Evolutionary conservation across 2,888 invertebrate species (phyloP).

Genomic region (Callinectes sapidus): DNA sequence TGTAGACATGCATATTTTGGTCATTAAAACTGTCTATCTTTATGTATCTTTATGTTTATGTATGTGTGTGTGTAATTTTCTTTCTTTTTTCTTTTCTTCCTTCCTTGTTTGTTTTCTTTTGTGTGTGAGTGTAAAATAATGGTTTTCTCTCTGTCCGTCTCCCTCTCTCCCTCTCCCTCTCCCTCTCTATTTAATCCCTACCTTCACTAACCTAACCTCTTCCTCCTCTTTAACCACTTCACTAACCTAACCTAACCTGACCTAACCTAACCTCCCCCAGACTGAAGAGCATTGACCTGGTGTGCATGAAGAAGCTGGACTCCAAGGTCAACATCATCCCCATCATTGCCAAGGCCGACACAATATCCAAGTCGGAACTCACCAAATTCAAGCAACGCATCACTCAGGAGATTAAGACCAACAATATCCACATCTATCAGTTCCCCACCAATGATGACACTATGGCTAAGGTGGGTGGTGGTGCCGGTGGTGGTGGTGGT

Average conservation of each 20-base stretch:
- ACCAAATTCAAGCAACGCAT: slow-evolving; percentile 98
- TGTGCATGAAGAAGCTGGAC: slow-evolving; percentile 99
- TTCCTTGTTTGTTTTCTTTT: too few relatives aligned
- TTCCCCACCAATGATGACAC: slow-evolving; percentile 98
- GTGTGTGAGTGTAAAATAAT: too few relatives aligned
- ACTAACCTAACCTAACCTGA: not conserved
- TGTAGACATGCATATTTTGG: too few relatives aligned
- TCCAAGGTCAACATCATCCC: slow-evolving; percentile 99
- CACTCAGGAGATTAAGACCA: slow-evolving; percentile 91
- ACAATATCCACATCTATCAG: slow-evolving; percentile 98
- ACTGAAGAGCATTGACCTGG: slow-evolving; percentile 96
- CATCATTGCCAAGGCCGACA: slow-evolving; percentile 99
- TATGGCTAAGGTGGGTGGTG: slow-evolving; percentile 84
- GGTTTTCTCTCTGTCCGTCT: too few relatives aligned
- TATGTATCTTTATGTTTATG: too few relatives aligned
- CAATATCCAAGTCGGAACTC: slow-evolving; percentile 97
- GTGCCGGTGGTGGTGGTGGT: not conserved
- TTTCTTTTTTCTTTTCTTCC: not conserved
- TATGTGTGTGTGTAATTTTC: too few relatives aligned
- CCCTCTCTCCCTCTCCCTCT: too few relatives aligned
- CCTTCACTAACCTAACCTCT: not conserved
- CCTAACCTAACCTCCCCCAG: slow-evolving; percentile 78
- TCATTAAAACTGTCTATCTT: too few relatives aligned
- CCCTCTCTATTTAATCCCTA: not conserved
- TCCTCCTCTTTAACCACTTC: not conserved